Evolutionary conservation across 2,888 invertebrate species (phyloP).

Genomic region (Sclerodermus sp.): DNA sequence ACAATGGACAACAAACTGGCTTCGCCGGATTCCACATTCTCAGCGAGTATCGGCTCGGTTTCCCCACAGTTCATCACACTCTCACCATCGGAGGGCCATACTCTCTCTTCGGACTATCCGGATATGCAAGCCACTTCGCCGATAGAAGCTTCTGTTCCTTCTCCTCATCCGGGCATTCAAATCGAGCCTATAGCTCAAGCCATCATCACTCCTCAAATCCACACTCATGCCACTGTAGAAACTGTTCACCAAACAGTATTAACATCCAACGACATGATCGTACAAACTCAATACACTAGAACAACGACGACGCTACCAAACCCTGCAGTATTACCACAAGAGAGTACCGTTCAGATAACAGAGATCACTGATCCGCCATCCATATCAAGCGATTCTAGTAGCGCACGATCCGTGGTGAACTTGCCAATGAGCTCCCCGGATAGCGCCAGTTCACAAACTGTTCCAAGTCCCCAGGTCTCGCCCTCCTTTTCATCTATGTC

Average conservation of each 20-base stretch:
- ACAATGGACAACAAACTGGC: slow-evolving; percentile 55
- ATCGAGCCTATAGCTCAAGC: slow-evolving; percentile 52
- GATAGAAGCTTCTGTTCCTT: slow-evolving; percentile 49
- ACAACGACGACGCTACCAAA: slow-evolving; percentile 52
- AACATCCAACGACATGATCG: slow-evolving; percentile 52
- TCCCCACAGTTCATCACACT: slow-evolving; percentile 48
- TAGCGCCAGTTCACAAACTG: slow-evolving; percentile 29
- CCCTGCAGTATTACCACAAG: slow-evolving; percentile 44
- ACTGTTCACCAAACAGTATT: slow-evolving; percentile 54
- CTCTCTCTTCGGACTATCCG: slow-evolving; percentile 45
- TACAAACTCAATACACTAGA: slow-evolving; percentile 52
- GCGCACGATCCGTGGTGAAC: slow-evolving; percentile 24
- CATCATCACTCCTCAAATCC: slow-evolving; percentile 49
- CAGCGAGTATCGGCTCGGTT: slow-evolving; percentile 37
- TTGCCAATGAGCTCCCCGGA: slow-evolving; percentile 28
- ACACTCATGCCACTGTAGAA: slow-evolving; percentile 50
- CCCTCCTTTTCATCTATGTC: slow-evolving; percentile 27
- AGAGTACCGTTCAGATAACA: slow-evolving; percentile 48
- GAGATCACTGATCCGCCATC: slow-evolving; percentile 45
- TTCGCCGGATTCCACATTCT: slow-evolving; percentile 47
- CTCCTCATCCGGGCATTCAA: slow-evolving; percentile 47
- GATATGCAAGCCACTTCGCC: slow-evolving; percentile 50
- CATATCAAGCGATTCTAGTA: slow-evolving; percentile 28
- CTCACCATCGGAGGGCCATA: slow-evolving; percentile 50
- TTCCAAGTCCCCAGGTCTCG: slow-evolving; percentile 36